Base-by-base conservation (phyloP, 2,888 invertebrate species). In the Drosophila quinaria region DNA sequence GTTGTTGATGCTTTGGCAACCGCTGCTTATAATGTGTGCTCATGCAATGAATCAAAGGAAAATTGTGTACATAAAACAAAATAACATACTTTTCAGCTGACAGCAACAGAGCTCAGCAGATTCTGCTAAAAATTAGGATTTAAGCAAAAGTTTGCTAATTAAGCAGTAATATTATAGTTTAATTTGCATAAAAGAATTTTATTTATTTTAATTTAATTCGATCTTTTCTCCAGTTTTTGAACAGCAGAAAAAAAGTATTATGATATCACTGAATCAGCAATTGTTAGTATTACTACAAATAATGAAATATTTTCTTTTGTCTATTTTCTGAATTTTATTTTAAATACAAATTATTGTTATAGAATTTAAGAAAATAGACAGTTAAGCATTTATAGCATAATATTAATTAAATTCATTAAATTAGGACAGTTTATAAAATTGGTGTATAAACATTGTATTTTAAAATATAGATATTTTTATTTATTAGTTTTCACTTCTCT, bases 11-110 rank as follows among this genome's bases (percentile, higher is more conserved):
- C 39, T 62, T 10, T 29, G 44, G 17, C 15, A 39, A 52, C 19
- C 10, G 52, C 19, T 39, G 46, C 29, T 49, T 33, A 19, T 50
- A 56, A 56, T 52, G 66, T 61, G 39, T 49, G 58, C 37, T 70
- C 70, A 70, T 69, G 59, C 60, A 54, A 13, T 35, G 44, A 58
- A 47, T 58, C 46, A 58, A 58, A 58, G 47, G 13, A 47, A 47
- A 58, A 15, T 56, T 35, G 42, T 44, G 44, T 11, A 11, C n/a
- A 11, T 13, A 11, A 47, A 37, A 47, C 13, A 17, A 4, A 15
- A 10, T 4, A 15, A 4, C 17, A 13, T 33, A 49, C 33, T 19
- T 49, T 17, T 33, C 19, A 33, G 19, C 49, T 33, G 49, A 22
- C 42, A 42, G 13, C 13, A 4, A 17, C 17, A 41, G 17, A 10